Conservation (phyloP, 2,888 invertebrate genomes). For the Acronicta psi region DNA sequence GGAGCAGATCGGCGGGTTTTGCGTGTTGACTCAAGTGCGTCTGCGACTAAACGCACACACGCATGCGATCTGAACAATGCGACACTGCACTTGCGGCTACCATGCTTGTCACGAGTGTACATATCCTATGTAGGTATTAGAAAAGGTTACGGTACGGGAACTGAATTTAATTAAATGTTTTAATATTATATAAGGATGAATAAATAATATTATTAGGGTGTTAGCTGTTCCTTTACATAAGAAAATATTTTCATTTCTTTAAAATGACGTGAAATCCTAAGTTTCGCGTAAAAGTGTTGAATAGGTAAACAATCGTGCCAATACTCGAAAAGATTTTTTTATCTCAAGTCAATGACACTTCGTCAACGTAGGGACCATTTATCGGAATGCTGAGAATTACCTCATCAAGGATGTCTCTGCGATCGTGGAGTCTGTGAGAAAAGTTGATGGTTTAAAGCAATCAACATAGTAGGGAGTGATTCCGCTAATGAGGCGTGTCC, state of each 20-base stretch:
- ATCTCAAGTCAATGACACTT: constrained; percentile 70
- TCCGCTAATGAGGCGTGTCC: constrained; percentile 85
- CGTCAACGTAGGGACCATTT: constrained; percentile 61
- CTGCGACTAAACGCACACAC: constrained; percentile 40
- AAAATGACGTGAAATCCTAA: constrained; percentile 6
- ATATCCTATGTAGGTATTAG: constrained; percentile 33
- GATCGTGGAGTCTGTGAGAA: constrained; percentile 57
- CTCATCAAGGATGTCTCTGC: constrained; percentile 60
- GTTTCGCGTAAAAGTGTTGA: constrained; percentile 28
- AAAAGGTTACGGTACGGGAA: constrained; percentile 30
- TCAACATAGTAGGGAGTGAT: constrained; percentile 70
- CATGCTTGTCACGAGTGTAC: constrained; percentile 44
- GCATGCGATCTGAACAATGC: constrained; percentile 58
- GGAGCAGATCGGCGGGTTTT: constrained; percentile 58
- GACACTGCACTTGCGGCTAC: constrained; percentile 59
- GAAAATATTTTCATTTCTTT: background rate
- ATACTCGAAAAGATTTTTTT: constrained; percentile 63
- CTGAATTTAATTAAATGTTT: constrained; percentile 13
- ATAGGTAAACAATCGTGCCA: constrained; percentile 39
- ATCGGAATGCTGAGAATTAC: constrained; percentile 69
- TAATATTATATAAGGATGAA: background rate
- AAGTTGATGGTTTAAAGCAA: constrained; percentile 69
- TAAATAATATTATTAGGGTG: background rate
- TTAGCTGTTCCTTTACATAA: background rate
- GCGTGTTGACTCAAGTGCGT: constrained; percentile 80